phyloP scores from a whole-genome alignment of 1,140 invertebrate genomes.

The Limonius californicus region DNA sequence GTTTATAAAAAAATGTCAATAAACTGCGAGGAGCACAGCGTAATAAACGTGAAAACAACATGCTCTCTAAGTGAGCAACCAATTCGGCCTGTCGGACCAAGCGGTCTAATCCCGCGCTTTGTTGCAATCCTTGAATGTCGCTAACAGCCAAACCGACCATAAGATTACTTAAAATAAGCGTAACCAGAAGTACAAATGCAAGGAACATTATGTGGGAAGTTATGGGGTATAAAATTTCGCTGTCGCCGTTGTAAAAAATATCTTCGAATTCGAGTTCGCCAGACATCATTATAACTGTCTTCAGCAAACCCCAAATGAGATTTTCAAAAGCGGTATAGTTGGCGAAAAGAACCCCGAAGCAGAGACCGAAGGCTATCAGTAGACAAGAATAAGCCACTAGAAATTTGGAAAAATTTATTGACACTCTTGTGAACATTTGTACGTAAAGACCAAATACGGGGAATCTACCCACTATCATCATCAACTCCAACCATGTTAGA shows the following conservation, averaged over 20 bases:
- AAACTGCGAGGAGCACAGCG: constrained; percentile 62
- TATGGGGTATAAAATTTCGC: constrained; percentile 54
- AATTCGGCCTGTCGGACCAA: constrained; percentile 75
- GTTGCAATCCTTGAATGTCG: constrained; percentile 78
- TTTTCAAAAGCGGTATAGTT: constrained; percentile 67
- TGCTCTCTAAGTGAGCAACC: constrained; percentile 72
- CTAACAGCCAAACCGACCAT: constrained; percentile 81
- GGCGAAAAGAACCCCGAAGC: constrained; percentile 74
- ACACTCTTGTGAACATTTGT: constrained; percentile 81
- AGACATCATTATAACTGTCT: constrained; percentile 86
- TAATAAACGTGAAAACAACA: constrained; percentile 72
- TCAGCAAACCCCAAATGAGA: constrained; percentile 61
- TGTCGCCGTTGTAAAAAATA: constrained; percentile 65
- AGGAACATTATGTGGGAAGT: constrained; percentile 75
- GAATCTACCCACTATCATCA: constrained; percentile 80
- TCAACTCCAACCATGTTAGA: constrained; percentile 73
- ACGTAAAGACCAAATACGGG: constrained; percentile 81
- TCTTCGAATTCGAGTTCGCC: constrained; percentile 81
- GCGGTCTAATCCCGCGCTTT: constrained; percentile 73
- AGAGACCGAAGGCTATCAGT: constrained; percentile 71
- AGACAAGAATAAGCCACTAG: constrained; percentile 75
- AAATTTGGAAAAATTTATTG: constrained; percentile 80
- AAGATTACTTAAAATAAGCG: constrained; percentile 80
- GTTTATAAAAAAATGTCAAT: constrained; percentile 60
- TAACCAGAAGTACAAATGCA: constrained; percentile 74